Percentiles rank a stretch among this genome's conserved stretches.
Conservation (phyloP, 2,888 invertebrate species). For the Yponomeuta evonymella region DNA sequence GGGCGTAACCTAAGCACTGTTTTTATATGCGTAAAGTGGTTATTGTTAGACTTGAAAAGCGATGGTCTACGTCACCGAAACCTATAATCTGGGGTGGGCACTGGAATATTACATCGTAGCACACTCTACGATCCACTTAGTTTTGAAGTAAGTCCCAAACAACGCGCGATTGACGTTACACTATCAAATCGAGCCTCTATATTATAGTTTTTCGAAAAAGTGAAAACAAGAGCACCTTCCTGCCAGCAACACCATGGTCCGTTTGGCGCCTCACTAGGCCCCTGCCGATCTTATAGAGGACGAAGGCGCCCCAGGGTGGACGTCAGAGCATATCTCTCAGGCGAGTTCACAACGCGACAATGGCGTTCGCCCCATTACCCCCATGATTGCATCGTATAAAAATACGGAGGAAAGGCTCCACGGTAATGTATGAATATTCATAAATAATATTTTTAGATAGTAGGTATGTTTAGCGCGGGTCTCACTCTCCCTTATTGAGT, state of each 20-base stretch:
- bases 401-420: slow-evolving; percentile 38
- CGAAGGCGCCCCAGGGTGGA: slow-evolving; percentile 26
- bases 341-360: slow-evolving; percentile 47
- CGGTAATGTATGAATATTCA: background rate
- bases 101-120: too few relatives aligned
- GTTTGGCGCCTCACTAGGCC: slow-evolving; percentile 32
- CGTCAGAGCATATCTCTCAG: slow-evolving; percentile 60
- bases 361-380: slow-evolving; percentile 56
- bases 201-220: background rate
- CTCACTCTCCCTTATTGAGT: too few relatives aligned
- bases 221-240: slow-evolving; percentile 26
- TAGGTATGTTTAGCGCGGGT: too few relatives aligned
- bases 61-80: too few relatives aligned
- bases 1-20: too few relatives aligned
- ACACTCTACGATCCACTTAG: too few relatives aligned
- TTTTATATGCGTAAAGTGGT: too few relatives aligned
- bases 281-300: slow-evolving; percentile 50
- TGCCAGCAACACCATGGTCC: slow-evolving; percentile 31
- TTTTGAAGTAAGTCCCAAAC: too few relatives aligned
- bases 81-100: too few relatives aligned
- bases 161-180: background rate
- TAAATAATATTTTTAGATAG: too few relatives aligned
- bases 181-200: background rate
- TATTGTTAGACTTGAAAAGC: too few relatives aligned
- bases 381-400: slow-evolving; percentile 39